Evolutionary conservation across 2,113 vertebrate genomes (phyloP), one percentile per base, ranked within the genome.

Genomic region (Syngnathoides biaculeatus): DNA sequence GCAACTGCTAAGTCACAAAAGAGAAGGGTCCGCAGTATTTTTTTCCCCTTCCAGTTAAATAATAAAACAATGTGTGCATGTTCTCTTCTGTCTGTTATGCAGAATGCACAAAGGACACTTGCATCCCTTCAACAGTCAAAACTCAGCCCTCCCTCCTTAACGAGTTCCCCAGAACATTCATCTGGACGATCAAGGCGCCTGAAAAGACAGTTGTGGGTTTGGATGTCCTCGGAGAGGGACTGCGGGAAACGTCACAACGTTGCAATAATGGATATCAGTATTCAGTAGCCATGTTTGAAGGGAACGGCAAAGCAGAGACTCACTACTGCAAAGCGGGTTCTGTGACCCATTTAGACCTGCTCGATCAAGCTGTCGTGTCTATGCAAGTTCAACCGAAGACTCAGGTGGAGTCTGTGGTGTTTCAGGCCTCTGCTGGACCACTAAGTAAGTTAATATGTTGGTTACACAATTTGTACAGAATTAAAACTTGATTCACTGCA

Each of bases 241-340:
- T 97, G 52, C 78, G 58, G 5, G 91, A 93, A 84, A 70, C 92
- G 0, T 65, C 79, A 2, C 81, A 89, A 0, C 85, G 81, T 0
- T 97, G 95, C 72, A 40, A 80, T 0, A 85, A 93, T 13, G 89
- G 81, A 0, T 27, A 91, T 20, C 87, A 83, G 30, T 92, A 92
- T 82, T 79, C 60, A 0, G 89, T 96, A 75, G 74, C 62, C 7
- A 84, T 85, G 55, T 78, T 8, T 2, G 64, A 91, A 0, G 76
- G 83, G 0, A n/a, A 1, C 9, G 64, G 80, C 1, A 39, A 13
- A 0, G 87, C 82, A 57, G 82, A 4, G 40, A 92, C 92, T 1
- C 92, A 84, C 42, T 96, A 94, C 86, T 98, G 95, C 69, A 82
- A 45, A 72, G 93, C 88, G 0, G 95, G 95, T 45, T 91, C 93